phyloP scores from a whole-genome alignment of 2,888 invertebrate genomes.

The Lordiphosa fenestrarum region DNA sequence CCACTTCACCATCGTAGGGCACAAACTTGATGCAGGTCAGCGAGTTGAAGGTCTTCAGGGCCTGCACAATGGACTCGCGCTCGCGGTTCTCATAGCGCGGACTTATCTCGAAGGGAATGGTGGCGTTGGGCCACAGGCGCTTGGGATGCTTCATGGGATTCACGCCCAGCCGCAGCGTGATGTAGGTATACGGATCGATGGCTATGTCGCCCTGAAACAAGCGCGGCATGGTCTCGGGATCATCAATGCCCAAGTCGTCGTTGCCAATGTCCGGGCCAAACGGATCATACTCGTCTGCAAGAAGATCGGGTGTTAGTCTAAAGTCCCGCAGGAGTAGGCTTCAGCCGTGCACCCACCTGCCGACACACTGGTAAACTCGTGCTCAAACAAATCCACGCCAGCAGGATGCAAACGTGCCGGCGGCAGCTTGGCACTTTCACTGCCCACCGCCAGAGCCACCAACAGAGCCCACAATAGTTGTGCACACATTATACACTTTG shows the following conservation, averaged over 20 bases:
- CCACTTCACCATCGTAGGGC: conserved; percentile 84
- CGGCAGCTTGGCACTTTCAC: conserved; percentile 52
- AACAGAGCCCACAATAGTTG: conserved; percentile 27
- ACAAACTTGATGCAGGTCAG: conserved; percentile 85
- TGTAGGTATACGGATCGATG: conserved; percentile 83
- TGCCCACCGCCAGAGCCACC: conserved; percentile 27
- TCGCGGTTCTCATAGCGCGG: conserved; percentile 81
- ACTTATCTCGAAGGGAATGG: conserved; percentile 85
- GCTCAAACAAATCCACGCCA: conserved; percentile 73
- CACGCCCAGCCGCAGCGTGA: conserved; percentile 84
- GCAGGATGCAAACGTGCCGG: conserved; percentile 48
- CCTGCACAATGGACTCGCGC: conserved; percentile 83
- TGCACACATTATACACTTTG: conserved; percentile 46
- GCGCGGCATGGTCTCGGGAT: conserved; percentile 85
- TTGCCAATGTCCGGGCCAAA: conserved; percentile 56
- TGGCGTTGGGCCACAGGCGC: conserved; percentile 84
- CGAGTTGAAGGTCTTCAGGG: conserved; percentile 83
- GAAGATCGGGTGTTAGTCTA: background rate
- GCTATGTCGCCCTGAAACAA: conserved; percentile 87
- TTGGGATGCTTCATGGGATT: conserved; percentile 85
- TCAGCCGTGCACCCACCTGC: conserved; percentile 39
- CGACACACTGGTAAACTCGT: conserved; percentile 63
- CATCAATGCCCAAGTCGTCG: conserved; percentile 77
- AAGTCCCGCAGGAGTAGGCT: background rate
- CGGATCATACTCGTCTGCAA: conserved; percentile 61